Base-by-base conservation (phyloP, 2,888 invertebrate genomes). In the Tanypteryx hageni region DNA sequence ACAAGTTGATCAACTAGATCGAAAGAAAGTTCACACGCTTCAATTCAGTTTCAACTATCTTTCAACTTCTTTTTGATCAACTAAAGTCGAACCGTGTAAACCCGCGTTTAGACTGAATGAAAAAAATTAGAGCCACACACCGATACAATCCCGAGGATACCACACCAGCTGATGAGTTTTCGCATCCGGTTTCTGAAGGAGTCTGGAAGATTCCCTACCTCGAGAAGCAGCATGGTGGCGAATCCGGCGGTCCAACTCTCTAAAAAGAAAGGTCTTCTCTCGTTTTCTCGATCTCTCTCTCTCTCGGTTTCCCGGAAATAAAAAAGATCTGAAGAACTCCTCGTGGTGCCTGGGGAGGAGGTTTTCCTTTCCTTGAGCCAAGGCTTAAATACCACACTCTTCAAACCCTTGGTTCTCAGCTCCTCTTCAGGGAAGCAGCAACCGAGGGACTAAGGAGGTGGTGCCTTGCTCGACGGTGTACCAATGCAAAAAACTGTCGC, bases 171-270 rank as follows among this genome's bases (percentile, higher is more conserved):
- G 76, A 76, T 27, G 76, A 76, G 4, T 27, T 76, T 76, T 27
- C 76, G 22, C 11, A 76, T 76, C 76, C 76, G 76, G 27, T 76
- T 13, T 76, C 22, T 76, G 76, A 76, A 27, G 76, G 11, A 10
- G 27, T 76, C 76, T 27, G 22, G 76, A 4, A 76, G 76, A 76
- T 76, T 76, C 76, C 76, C 76, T 76, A 76, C 76, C 76, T 76
- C 76, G 22, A 76, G 76, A 27, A 76, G 76, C 22, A 76, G 76
- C 76, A 76, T 76, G 76, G 22, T 22, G 76, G 4, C 14, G 64
- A 14, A 14, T 64, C 76, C 76, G 1, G 22, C 2, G 0, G 76
- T 13, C 13, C 11, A 22, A 22, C 76, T 27, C 22, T 44, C 5
- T 3, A 44, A 44, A 44, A 44, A 44, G 5, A 44, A 44, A 44